Evolutionary conservation across 2,888 invertebrate genomes (phyloP), one percentile per base, ranked within the genome.

Genomic region (Barypeithes pellucidus): DNA sequence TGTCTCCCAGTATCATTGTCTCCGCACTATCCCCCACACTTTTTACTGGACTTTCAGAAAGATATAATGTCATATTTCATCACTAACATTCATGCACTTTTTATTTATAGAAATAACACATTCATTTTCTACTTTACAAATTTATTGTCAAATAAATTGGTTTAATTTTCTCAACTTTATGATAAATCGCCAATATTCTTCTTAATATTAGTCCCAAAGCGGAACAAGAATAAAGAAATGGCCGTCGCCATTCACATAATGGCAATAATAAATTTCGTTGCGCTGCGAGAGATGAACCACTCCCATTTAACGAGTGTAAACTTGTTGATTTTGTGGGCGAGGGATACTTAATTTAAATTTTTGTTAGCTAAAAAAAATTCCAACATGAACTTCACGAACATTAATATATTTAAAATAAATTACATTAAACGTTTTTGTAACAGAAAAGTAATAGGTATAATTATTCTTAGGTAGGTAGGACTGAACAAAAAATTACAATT

Each of bases 101-200:
- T n/a, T 39, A 39, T 39, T 39, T 39, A 5, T n/a, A 39, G n/a
- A 39, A n/a, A 39, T 39, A n/a, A 39, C 12, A 16, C 43, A 43
- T 7, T 43, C n/a, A 43, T 7, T 43, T 43, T n/a, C 43, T 16
- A 16, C 43, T 16, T 43, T 16, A 16, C 43, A 16, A 43, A 43
- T 43, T 43, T 43, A 43, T 43, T 50, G 7, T n/a, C 11, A 50
- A 52, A 57, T 57, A 57, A 57, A 57, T 33, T 16, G 16, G 33
- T 18, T 36, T 33, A 54, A 33, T 57, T 57, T 33, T 33, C 33
- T 16, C 16, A 33, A 33, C 54, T 57, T 57, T 57, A 57, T 57
- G 54, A 57, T 16, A 57, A 57, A 54, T 54, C 33, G n/a, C 54
- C 54, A 57, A 57, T 57, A 57, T n/a, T 54, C 54, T 57, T 29